Evolutionary conservation across 53 echinoderm and acorn worm species (phyloP).

Genomic region (Paracentrotus lividus): DNA sequence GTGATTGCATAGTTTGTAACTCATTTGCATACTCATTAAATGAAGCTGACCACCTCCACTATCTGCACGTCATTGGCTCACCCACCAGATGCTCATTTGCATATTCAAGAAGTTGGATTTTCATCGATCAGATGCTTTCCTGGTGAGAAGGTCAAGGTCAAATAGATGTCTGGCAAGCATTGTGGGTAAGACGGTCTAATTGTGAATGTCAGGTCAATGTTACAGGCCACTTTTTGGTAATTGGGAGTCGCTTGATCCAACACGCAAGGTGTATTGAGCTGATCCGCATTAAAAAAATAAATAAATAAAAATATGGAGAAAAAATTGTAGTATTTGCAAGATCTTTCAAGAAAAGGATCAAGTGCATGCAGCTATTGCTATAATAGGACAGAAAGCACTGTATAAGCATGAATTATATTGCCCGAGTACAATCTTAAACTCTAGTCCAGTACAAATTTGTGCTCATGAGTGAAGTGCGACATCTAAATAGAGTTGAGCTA

Average conservation of each 20-base stretch:
- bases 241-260: not conserved
- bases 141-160: conserved; percentile 1
- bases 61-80: conserved; percentile 90
- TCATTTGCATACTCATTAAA: conserved; percentile 49
- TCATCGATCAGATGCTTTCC: conserved; percentile 31
- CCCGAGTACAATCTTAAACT: not conserved
- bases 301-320: not conserved
- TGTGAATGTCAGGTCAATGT: not conserved
- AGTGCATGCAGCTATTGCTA: no score
- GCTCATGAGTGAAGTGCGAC: no score
- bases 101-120: conserved; percentile 28
- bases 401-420: not conserved
- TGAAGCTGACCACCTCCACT: conserved; percentile 86
- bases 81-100: conserved; percentile 61
- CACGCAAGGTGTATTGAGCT: not conserved
- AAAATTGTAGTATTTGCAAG: no score
- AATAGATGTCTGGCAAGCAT: conserved; percentile 1
- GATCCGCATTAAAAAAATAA: not conserved
- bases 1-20: not conserved
- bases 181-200: not conserved
- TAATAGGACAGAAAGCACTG: no score
- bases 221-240: not conserved
- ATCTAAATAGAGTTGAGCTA: no score
- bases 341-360: no score
- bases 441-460: not conserved